A percentile compares a stretch with the other conserved stretches of the same genome.
Evolutionary conservation across 2,888 invertebrate species (phyloP).

Genomic region (Chymomyza caudatula): DNA sequence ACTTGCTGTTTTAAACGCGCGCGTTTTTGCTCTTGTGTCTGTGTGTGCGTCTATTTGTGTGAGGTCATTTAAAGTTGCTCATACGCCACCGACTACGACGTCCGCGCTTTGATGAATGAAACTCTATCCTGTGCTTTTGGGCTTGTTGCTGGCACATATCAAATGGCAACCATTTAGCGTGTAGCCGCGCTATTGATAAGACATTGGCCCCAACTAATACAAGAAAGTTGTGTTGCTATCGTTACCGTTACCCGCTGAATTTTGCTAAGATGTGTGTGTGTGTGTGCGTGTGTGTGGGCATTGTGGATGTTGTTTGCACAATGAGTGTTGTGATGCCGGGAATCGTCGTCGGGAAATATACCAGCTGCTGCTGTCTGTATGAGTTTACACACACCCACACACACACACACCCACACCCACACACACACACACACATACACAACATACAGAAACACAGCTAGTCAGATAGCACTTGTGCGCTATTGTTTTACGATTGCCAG

Average conservation of each 20-base stretch:
- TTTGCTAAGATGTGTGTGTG: background rate
- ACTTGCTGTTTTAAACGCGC: constrained; percentile 2
- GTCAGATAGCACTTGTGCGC: constrained; percentile 52
- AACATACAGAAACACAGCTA: constrained; percentile 22
- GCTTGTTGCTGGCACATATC: constrained; percentile 36
- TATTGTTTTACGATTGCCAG: constrained; percentile 67
- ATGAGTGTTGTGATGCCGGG: background rate
- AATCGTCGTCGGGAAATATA: constrained; percentile 58
- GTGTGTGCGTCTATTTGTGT: constrained; percentile 37
- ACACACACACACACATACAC: no score
- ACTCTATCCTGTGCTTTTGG: constrained; percentile 45
- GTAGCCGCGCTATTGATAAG: constrained; percentile 60
- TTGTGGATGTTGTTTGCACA: constrained; percentile 5
- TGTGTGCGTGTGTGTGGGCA: constrained; percentile 2
- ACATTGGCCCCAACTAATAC: constrained; percentile 50
- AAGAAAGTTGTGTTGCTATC: constrained; percentile 40
- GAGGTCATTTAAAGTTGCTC: constrained; percentile 53
- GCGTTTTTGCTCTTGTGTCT: constrained; percentile 34
- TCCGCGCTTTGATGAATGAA: constrained; percentile 54
- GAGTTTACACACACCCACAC: constrained; percentile 43
- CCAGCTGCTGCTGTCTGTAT: constrained; percentile 60
- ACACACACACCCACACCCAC: constrained; percentile 9
- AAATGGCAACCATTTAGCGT: constrained; percentile 19
- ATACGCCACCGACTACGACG: constrained; percentile 37
- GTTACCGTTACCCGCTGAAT: constrained; percentile 40